Evolutionary conservation across 2,888 invertebrate species (phyloP).

Genomic region (Callosobruchus maculatus): DNA sequence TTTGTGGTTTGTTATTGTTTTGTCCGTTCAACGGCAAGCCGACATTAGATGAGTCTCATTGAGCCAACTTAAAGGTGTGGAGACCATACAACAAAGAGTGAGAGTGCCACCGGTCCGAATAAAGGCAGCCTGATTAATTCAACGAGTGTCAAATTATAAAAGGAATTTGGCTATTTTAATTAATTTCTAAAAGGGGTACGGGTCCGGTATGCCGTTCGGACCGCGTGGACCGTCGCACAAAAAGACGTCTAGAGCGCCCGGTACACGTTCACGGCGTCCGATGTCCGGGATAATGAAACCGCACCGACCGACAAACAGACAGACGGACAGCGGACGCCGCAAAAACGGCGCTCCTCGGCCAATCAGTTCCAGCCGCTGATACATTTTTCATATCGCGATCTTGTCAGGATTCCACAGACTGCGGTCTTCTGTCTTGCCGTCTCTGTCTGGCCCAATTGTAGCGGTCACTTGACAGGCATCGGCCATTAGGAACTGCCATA

Average conservation of each 20-base stretch:
- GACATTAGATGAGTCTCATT: not conserved
- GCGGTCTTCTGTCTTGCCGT: not conserved
- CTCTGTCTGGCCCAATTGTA: not conserved
- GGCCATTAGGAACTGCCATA: not conserved
- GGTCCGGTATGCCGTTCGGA: conserved; percentile 25
- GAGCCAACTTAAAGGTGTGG: not conserved
- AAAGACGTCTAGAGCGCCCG: conserved; percentile 29
- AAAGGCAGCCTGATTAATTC: not conserved
- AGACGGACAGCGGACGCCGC: conserved; percentile 8
- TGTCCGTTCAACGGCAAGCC: no score
- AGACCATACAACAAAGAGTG: not conserved
- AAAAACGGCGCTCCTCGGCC: conserved; percentile 28
- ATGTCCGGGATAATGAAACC: conserved; percentile 33
- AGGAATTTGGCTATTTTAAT: conserved; percentile 29
- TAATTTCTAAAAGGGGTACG: conserved; percentile 24
- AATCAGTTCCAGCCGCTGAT: conserved; percentile 40
- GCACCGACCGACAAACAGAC: conserved; percentile 29
- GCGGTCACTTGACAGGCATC: not conserved
- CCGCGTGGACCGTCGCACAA: conserved; percentile 27
- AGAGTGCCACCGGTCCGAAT: not conserved
- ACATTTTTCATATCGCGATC: conserved; percentile 47
- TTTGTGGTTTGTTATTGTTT: no score
- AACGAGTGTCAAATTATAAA: conserved; percentile 17
- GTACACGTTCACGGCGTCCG: not conserved
- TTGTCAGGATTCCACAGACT: conserved; percentile 40